Evolutionary conservation across 2,113 vertebrate genomes (phyloP).

Genomic region (Psilopsiagon aurifrons): DNA sequence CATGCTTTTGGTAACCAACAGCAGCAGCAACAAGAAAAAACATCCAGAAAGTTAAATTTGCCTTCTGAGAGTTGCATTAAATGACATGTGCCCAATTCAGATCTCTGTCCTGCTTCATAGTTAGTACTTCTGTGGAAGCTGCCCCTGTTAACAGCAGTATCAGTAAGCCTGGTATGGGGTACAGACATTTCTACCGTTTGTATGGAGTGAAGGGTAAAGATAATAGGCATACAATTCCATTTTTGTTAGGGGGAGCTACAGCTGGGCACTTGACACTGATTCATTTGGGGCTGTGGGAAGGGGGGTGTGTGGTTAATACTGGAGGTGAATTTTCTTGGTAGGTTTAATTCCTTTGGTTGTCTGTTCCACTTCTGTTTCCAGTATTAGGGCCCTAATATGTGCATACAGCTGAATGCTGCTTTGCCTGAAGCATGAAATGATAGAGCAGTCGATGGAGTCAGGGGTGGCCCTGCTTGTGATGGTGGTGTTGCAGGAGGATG

Average conservation of each 20-base stretch:
- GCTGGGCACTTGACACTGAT: neutral
- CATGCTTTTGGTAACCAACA: neutral
- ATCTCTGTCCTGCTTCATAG: neutral
- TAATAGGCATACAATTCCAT: neutral
- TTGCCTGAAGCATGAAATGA: neutral
- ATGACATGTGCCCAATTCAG: neutral
- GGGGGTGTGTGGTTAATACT: neutral
- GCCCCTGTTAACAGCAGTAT: fast-evolving
- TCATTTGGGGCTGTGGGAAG: neutral
- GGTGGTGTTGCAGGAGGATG: neutral
- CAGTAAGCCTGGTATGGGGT: neutral
- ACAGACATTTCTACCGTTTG: neutral
- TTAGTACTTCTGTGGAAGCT: neutral
- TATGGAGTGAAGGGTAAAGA: neutral
- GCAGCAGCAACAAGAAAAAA: neutral
- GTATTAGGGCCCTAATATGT: neutral
- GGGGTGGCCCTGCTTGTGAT: neutral
- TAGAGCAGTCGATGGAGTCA: neutral
- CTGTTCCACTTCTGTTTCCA: neutral
- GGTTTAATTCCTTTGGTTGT: neutral
- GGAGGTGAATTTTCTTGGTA: neutral
- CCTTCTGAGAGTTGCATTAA: neutral
- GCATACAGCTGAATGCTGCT: neutral
- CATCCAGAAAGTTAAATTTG: neutral
- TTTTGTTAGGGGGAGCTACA: neutral